A percentile compares a stretch with the other conserved stretches of the same genome.
These are phyloP conservation scores for Poliocrania exsul DNA, from an alignment of 2,797 vertebrate species.

Conservation along the genomic window DNA sequence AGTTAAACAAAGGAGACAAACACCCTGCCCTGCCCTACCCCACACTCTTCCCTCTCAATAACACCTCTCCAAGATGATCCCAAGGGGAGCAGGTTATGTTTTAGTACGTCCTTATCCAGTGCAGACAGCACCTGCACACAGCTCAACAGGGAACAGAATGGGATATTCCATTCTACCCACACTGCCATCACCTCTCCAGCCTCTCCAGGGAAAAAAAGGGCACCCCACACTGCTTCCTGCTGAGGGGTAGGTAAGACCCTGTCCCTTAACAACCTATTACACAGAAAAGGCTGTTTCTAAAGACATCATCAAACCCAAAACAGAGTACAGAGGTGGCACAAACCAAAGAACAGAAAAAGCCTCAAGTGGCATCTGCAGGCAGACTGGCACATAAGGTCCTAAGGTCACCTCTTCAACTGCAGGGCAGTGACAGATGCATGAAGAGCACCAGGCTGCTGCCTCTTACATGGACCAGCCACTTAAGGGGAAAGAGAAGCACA, in stretches of 20 bases:
- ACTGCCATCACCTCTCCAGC: neutral
- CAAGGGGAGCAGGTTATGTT: neutral
- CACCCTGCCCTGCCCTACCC: neutral
- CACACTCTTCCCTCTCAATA: neutral
- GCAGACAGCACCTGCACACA: neutral
- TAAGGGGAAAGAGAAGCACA: neutral
- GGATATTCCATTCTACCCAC: neutral
- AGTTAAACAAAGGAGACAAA: neutral
- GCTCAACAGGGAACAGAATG: neutral
- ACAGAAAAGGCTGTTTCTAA: neutral
- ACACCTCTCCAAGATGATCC: neutral
- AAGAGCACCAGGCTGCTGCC: neutral
- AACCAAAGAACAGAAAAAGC: neutral
- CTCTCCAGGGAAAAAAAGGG: neutral
- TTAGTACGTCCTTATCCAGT: neutral
- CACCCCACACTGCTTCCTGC: neutral
- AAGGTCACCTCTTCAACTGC: fast-evolving
- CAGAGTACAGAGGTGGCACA: neutral
- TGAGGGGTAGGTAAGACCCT: neutral
- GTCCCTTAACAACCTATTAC: neutral
- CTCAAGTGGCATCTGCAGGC: neutral
- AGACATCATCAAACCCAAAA: neutral
- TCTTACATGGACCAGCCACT: neutral
- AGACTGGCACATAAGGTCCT: neutral
- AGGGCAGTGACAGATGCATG: fast-evolving